These are phyloP conservation scores for Genyomyrus donnyi DNA, from an alignment of 2,113 vertebrate species.

Conservation along the genomic window DNA sequence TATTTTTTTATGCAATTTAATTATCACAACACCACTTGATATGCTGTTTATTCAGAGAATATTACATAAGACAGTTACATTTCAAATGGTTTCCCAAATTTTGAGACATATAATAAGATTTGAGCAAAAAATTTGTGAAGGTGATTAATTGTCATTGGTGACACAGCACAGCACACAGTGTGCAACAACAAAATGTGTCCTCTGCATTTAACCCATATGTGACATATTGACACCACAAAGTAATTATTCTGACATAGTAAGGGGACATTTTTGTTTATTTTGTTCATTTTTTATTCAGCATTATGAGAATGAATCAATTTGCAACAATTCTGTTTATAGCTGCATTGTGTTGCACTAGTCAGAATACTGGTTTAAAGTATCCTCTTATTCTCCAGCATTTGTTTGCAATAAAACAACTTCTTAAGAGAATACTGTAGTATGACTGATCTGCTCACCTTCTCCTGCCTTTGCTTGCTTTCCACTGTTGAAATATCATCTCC, in stretches of 20 bases:
- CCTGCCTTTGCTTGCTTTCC: conserved; percentile 16
- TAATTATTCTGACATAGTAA: background rate
- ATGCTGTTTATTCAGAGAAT: background rate
- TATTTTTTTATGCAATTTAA: background rate
- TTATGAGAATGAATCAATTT: background rate
- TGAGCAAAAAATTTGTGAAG: background rate
- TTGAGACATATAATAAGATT: background rate
- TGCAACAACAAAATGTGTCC: no score
- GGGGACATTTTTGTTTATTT: background rate
- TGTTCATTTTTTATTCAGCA: background rate
- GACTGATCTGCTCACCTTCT: conserved; percentile 16
- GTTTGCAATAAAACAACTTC: conserved; percentile 24
- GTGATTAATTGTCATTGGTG: no score
- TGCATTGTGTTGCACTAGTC: background rate
- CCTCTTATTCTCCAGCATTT: conserved; percentile 17
- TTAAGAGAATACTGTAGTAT: background rate
- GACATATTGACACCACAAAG: background rate
- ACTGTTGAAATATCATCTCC: conserved; percentile 28
- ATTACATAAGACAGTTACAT: background rate
- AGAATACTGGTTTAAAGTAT: background rate
- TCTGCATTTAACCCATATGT: no score
- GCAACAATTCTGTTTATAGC: background rate
- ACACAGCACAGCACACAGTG: no score
- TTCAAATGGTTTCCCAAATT: background rate
- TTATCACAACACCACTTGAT: background rate